Base-by-base conservation (phyloP, 2,888 invertebrate genomes). In the Scotopteryx bipunctaria region DNA sequence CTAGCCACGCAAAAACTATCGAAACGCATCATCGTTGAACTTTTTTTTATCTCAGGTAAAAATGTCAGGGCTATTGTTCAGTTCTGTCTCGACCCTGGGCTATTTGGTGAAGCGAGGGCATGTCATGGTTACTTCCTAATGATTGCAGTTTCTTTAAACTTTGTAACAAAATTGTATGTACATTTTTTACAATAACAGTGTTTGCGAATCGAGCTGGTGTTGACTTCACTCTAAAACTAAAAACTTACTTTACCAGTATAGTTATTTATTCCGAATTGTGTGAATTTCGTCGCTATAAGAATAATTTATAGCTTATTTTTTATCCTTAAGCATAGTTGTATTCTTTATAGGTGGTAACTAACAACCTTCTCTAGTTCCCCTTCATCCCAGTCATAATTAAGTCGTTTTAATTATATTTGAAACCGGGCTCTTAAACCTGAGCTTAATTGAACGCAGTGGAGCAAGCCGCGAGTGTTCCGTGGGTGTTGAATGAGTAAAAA, bases 401-500 rank as follows among this genome's bases (percentile, higher is more conserved):
- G 41, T 27, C 37, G 23, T 25, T 11, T 23, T 35, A 40, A 40
- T 40, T 37, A 37, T 40, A 36, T 31, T 23, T 37, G 17, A 31
- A 15, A 17, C 32, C 40, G 23, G 17, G 13, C 23, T 27, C 15
- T 32, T 29, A 25, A 40, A 23, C n/a, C 41, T 36, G 44, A 29
- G 44, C 21, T 43, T 37, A 47, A 52, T 47, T 32, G 46, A 33
- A 52, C 17, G 17, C 36, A 17, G 23, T 45, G 14, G 41, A 53
- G 42, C 32, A 25, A 25, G 23, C 36, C 15, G 13, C 38, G 40
- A 44, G 29, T 41, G 37, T 16, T 44, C 21, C 40, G 48, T 37
- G 36, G 29, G 31, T 36, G 47, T 54, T 66, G 64, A 66, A 67
- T 65, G 63, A 57, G 61, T 62, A 63, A 67, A 63, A 58, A 64